Conservation (phyloP, 2,797 vertebrate genomes). For the Gadopsis marmoratus region DNA sequence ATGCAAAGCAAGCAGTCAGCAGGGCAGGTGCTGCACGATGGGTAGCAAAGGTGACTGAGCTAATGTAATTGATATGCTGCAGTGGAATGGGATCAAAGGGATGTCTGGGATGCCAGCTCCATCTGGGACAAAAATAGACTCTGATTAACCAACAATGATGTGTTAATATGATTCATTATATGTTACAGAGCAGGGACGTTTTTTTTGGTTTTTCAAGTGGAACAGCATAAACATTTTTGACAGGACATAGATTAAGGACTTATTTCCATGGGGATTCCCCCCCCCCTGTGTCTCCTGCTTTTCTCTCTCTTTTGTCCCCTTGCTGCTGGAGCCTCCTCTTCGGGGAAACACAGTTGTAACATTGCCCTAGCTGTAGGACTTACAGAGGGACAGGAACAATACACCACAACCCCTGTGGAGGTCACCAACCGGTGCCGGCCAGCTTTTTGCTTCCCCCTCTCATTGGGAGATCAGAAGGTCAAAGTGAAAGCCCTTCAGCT, state of each 20-base stretch:
- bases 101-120: slow-evolving; percentile 67
- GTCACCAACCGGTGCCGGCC: not conserved
- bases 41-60: slow-evolving; percentile 79
- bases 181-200: slow-evolving; percentile 34
- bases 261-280: not conserved
- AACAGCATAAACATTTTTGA: not conserved
- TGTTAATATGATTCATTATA: slow-evolving; percentile 72
- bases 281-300: not conserved
- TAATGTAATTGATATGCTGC: slow-evolving; percentile 77
- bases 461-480: slow-evolving; percentile 13
- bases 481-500: slow-evolving; percentile 48
- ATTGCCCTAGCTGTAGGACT: not conserved
- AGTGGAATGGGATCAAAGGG: slow-evolving; percentile 73
- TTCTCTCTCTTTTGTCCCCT: not conserved
- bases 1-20: slow-evolving; percentile 19
- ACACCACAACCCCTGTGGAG: not conserved
- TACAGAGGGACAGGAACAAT: not conserved
- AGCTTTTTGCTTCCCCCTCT: slow-evolving; percentile 1
- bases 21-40: slow-evolving; percentile 60
- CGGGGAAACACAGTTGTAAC: not conserved
- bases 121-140: slow-evolving; percentile 70
- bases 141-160: slow-evolving; percentile 77
- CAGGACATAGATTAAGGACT: not conserved
- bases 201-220: slow-evolving; percentile 16
- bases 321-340: not conserved